Percentiles rank a stretch among this genome's conserved stretches.
Conservation (phyloP, 2,113 vertebrate genomes). For the Thomomys bottae region DNA sequence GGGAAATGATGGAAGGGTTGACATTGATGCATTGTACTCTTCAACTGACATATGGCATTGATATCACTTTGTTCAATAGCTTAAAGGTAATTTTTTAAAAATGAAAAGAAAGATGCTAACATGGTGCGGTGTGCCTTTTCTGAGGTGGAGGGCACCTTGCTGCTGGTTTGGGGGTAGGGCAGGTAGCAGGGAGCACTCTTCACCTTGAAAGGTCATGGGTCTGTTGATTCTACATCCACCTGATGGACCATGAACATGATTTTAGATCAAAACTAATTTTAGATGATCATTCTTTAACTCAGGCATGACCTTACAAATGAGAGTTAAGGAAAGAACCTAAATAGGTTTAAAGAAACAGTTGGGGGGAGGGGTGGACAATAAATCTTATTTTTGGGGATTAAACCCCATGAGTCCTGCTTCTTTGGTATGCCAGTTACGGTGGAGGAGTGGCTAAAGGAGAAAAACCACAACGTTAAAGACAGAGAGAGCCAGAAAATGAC, state of each 20-base stretch:
- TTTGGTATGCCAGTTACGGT: neutral
- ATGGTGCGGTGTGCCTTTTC: neutral
- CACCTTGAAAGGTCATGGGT: neutral
- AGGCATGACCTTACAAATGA: neutral
- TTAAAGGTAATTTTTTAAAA: neutral
- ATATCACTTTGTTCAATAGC: too few relatives aligned
- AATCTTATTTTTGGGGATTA: neutral
- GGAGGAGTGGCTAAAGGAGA: slow-evolving; percentile 2
- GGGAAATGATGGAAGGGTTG: too few relatives aligned
- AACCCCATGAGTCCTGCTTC: neutral
- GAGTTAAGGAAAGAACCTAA: neutral
- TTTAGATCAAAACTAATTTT: neutral
- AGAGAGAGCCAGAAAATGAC: neutral
- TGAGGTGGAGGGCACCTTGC: too few relatives aligned
- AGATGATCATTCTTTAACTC: slow-evolving; percentile 3
- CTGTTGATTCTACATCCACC: neutral
- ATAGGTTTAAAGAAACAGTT: neutral
- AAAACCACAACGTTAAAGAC: neutral
- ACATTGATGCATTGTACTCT: too few relatives aligned
- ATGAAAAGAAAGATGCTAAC: neutral
- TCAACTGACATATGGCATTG: too few relatives aligned
- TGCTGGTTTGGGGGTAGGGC: neutral
- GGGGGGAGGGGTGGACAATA: neutral
- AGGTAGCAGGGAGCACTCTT: neutral
- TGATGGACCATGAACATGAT: neutral